Evolutionary conservation across 2,888 invertebrate genomes (phyloP).

Genomic region (Dichetophora obliterata): DNA sequence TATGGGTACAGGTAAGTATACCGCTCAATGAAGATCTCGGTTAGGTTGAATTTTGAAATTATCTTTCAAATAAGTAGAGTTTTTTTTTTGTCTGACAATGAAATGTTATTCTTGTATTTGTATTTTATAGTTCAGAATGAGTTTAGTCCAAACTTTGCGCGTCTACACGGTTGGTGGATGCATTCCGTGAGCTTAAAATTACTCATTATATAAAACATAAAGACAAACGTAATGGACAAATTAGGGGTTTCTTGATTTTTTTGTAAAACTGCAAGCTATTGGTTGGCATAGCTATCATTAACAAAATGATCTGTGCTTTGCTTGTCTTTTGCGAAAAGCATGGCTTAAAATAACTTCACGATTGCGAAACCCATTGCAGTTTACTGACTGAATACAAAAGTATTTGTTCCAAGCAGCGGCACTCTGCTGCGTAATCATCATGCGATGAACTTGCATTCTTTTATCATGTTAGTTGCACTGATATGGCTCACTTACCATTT

Average conservation of each 20-base stretch:
- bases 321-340: no score
- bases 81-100: background rate
- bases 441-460: slow-evolving; percentile 15
- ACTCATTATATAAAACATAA: no score
- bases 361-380: background rate
- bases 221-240: background rate
- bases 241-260: background rate
- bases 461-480: slow-evolving; percentile 20
- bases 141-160: background rate
- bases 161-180: background rate
- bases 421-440: background rate
- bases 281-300: background rate
- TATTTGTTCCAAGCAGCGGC: background rate
- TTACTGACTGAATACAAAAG: background rate
- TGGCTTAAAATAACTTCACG: background rate
- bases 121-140: background rate
- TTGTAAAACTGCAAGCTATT: background rate
- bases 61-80: background rate
- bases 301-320: background rate
- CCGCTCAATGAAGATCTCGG: background rate
- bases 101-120: background rate
- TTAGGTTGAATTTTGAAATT: background rate
- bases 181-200: no score
- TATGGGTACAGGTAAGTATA: background rate
- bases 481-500: slow-evolving; percentile 23